Conservation (phyloP, 2,888 invertebrate species). For the Trissonchulus latispiculum region DNA sequence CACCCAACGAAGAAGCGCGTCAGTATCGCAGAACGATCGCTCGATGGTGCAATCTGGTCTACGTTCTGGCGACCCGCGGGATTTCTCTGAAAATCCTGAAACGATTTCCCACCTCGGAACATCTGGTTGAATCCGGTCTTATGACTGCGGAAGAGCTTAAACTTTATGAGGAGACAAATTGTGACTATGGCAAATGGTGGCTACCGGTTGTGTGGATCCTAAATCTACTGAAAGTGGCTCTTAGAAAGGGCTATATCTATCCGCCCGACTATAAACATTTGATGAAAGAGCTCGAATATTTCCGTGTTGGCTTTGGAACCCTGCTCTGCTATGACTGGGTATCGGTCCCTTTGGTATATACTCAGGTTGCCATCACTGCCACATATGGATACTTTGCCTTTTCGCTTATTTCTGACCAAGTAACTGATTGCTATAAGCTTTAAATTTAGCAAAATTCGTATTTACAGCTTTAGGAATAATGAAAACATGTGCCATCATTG, state of each 20-base stretch:
- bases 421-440: slow-evolving; percentile 34
- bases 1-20: no score
- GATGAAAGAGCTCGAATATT: slow-evolving; percentile 42
- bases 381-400: slow-evolving; percentile 46
- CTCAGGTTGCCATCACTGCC: slow-evolving; percentile 40
- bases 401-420: slow-evolving; percentile 45
- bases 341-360: slow-evolving; percentile 36
- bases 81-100: slow-evolving; percentile 45
- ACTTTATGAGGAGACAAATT: slow-evolving; percentile 41
- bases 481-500: no score
- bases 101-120: slow-evolving; percentile 47
- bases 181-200: slow-evolving; percentile 47
- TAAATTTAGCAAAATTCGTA: no score
- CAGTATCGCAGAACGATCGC: slow-evolving; percentile 46
- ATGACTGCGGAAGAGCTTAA: slow-evolving; percentile 45
- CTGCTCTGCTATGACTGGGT: slow-evolving; percentile 38
- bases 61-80: slow-evolving; percentile 45
- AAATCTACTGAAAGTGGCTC: slow-evolving; percentile 23
- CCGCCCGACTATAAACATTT: slow-evolving; percentile 25
- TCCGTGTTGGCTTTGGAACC: slow-evolving; percentile 44
- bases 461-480: no score
- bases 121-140: slow-evolving; percentile 47
- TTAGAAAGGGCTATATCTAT: not conserved
- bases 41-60: slow-evolving; percentile 45
- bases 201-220: slow-evolving; percentile 48